These are phyloP conservation scores for Desmophyllum pertusum DNA, from an alignment of 92 coral and sea anemone species.

Conservation along the genomic window DNA sequence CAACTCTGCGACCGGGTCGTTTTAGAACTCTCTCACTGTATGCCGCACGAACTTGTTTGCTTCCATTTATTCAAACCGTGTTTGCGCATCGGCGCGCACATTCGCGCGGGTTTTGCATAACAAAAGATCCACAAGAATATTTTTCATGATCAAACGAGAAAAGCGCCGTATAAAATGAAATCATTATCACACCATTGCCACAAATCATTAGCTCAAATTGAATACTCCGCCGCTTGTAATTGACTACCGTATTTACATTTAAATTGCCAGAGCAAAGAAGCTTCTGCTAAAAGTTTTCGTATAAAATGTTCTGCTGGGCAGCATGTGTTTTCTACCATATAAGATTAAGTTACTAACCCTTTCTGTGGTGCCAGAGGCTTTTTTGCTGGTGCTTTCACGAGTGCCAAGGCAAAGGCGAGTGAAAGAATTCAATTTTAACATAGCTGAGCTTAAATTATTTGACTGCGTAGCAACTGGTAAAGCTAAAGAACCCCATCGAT, in stretches of 20 bases:
- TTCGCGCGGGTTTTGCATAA: conserved; percentile 11
- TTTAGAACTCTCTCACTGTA: not conserved
- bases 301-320: not conserved
- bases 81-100: conserved; percentile 13
- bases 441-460: not conserved
- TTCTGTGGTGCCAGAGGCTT: not conserved
- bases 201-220: conserved; percentile 8
- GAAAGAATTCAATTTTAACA: not conserved
- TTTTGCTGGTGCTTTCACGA: not conserved
- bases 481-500: not conserved
- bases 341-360: not conserved
- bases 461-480: conserved; percentile 11
- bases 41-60: not conserved
- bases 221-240: not conserved
- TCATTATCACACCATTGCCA: conserved; percentile 8
- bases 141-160: not conserved
- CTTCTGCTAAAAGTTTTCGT: not conserved
- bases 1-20: not conserved
- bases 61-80: not conserved
- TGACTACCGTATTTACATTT: not conserved
- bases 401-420: not conserved
- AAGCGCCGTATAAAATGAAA: not conserved
- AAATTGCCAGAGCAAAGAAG: not conserved
- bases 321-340: not conserved
- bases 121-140: conserved; percentile 15